phyloP scores from a whole-genome alignment of 1,140 invertebrate genomes.

The Nasonia vitripennis region DNA sequence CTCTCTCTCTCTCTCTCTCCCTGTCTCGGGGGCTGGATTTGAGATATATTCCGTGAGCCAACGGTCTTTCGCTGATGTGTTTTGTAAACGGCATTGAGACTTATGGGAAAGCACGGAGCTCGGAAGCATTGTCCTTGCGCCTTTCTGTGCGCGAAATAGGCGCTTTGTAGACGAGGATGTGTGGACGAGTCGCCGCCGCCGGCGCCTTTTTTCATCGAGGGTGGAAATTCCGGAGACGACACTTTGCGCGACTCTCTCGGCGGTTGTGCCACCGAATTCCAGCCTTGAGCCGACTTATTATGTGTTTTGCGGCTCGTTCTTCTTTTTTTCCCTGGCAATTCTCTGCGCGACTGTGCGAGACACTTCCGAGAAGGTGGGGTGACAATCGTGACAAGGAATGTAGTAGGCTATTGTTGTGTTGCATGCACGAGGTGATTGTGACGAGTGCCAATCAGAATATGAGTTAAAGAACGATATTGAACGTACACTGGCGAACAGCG shows the following conservation, averaged over 20 bases:
- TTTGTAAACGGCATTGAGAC: constrained; percentile 1
- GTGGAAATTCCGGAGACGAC: constrained; percentile 19
- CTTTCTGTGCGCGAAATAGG: neutral
- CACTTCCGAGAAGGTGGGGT: neutral
- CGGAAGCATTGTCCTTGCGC: neutral
- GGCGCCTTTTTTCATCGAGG: constrained; percentile 20
- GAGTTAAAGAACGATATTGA: neutral
- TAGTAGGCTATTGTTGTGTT: no score
- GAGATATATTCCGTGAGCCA: neutral
- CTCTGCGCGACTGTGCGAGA: neutral
- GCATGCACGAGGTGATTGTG: no score
- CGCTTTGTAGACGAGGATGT: neutral
- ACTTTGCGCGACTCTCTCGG: constrained; percentile 22
- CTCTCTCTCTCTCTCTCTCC: no score
- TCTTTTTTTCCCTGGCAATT: neutral
- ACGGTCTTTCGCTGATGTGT: neutral
- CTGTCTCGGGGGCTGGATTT: no score
- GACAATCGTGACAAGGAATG: neutral
- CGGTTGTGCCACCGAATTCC: neutral
- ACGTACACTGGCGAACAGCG: no score
- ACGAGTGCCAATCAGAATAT: no score
- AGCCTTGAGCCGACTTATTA: neutral
- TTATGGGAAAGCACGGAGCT: constrained; percentile 11
- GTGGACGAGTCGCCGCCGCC: neutral
- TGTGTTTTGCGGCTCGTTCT: neutral